A percentile compares a stretch with the other conserved stretches of the same genome.
Conservation (phyloP, 2,888 invertebrate genomes). For the Glyphotaelius pellucidus region DNA sequence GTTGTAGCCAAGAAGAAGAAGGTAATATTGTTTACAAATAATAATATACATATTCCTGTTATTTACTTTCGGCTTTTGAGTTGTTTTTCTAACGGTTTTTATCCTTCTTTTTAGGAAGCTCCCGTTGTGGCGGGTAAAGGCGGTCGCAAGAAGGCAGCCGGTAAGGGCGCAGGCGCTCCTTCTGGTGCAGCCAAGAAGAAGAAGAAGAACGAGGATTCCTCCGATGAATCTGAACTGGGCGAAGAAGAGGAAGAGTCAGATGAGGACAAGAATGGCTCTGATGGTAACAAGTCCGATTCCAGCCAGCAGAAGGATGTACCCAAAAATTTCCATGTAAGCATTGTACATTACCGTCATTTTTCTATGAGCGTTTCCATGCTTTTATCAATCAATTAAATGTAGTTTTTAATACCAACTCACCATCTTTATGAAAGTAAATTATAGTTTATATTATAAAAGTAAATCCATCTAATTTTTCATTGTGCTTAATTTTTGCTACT, state of each 20-base stretch:
- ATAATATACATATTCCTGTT: too few species aligned
- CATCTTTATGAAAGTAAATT: background rate
- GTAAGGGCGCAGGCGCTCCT: constrained; percentile 1
- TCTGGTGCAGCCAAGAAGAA: constrained; percentile 54
- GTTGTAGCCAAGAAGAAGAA: constrained; percentile 58
- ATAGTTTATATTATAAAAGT: too few species aligned
- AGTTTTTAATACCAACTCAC: background rate
- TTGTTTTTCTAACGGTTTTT: background rate
- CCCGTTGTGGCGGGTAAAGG: constrained; percentile 2
- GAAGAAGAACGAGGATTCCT: constrained; percentile 72
- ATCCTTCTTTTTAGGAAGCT: constrained; percentile 21
- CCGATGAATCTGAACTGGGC: constrained; percentile 75
- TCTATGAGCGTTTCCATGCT: background rate
- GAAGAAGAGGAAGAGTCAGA: constrained; percentile 68
- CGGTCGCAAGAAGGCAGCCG: constrained; percentile 16
- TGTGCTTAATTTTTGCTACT: background rate
- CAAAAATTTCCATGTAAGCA: constrained; percentile 77
- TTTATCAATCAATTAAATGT: background rate
- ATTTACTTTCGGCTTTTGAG: too few species aligned
- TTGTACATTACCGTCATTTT: background rate
- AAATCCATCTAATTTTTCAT: background rate
- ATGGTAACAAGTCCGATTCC: constrained; percentile 77
- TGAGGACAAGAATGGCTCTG: constrained; percentile 77
- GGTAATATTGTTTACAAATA: too few species aligned
- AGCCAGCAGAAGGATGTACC: constrained; percentile 78